phyloP scores from a whole-genome alignment of 2,797 vertebrate species.

The Picus viridis region DNA sequence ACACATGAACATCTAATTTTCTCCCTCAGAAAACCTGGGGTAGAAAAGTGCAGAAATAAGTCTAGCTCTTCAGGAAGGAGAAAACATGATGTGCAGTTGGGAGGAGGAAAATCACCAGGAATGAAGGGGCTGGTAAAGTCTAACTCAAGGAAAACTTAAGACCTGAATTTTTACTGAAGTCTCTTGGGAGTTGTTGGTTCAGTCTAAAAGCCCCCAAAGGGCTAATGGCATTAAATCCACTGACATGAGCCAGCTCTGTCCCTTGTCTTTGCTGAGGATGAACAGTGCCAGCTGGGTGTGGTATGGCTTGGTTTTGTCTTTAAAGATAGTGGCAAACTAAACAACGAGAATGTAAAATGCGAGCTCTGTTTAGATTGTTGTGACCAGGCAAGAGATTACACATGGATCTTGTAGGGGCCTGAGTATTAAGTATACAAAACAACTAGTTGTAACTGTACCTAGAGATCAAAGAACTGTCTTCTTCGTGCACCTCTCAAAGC shows the following conservation, averaged over 20 bases:
- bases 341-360: neutral
- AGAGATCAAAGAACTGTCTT: neutral
- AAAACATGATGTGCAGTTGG: neutral
- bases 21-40: neutral
- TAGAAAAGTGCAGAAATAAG: neutral
- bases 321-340: neutral
- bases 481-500: neutral
- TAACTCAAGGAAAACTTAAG: neutral
- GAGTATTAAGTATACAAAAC: neutral
- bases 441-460: neutral
- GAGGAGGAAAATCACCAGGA: neutral
- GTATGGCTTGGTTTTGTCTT: neutral
- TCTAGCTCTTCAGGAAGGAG: neutral
- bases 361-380: neutral
- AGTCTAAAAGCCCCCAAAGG: neutral
- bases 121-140: neutral
- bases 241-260: neutral
- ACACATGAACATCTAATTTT: neutral
- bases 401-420: neutral
- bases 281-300: neutral
- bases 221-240: neutral
- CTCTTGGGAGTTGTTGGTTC: neutral
- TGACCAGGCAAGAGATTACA: neutral
- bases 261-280: neutral
- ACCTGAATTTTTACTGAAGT: neutral